These are phyloP conservation scores for Rhipidura dahli DNA, from an alignment of 2,113 vertebrate genomes.

Conservation along the genomic window DNA sequence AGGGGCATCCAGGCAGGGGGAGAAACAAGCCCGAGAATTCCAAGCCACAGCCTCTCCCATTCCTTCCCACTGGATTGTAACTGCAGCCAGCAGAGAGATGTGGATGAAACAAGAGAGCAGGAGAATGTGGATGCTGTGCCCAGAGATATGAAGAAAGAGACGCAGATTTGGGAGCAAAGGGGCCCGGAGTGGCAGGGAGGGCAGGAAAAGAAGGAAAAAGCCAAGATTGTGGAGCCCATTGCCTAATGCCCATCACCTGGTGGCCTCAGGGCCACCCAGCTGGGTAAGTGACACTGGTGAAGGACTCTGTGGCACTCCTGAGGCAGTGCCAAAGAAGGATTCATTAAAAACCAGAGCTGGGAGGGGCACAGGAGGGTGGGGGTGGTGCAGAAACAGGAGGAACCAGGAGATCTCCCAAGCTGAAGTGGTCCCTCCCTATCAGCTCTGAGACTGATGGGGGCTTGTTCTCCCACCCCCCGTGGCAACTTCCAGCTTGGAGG, in stretches of 20 bases:
- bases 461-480: background rate
- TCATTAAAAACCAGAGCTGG: background rate
- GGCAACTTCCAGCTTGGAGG: background rate
- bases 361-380: background rate
- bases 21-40: background rate
- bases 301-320: background rate
- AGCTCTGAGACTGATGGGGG: background rate
- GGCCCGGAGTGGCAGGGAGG: background rate
- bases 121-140: background rate
- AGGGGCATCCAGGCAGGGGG: background rate
- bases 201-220: background rate
- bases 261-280: background rate
- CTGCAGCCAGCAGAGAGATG: conserved; percentile 9
- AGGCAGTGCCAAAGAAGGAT: background rate
- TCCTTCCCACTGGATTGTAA: background rate
- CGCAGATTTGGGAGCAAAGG: background rate
- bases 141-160: background rate
- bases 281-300: background rate
- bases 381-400: background rate
- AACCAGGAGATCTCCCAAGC: background rate
- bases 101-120: background rate
- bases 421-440: background rate
- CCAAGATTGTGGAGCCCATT: background rate
- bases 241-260: background rate
- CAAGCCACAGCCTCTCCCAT: conserved; percentile 1